Conservation (phyloP, 2,888 invertebrate species). For the Ganaspis brasiliensis region DNA sequence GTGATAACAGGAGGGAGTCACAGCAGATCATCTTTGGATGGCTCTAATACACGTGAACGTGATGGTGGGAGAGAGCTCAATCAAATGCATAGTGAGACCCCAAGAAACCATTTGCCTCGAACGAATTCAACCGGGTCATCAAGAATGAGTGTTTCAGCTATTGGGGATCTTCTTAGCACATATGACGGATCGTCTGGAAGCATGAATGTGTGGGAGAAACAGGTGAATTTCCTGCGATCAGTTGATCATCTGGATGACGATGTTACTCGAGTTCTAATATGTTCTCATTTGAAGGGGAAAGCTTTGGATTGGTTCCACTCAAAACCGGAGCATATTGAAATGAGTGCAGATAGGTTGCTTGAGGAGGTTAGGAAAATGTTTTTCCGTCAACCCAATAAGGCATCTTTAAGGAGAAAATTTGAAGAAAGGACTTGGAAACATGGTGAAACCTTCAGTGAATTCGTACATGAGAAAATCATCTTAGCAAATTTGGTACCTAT, state of each 20-base stretch:
- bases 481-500: constrained; percentile 52
- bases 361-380: constrained; percentile 54
- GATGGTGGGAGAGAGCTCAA: not conserved
- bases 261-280: constrained; percentile 48
- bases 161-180: constrained; percentile 52
- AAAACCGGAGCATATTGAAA: constrained; percentile 50
- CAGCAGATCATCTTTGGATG: not conserved
- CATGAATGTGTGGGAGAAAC: constrained; percentile 50
- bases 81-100: not conserved
- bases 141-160: constrained; percentile 46
- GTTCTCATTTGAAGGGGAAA: constrained; percentile 53
- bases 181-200: constrained; percentile 51
- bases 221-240: constrained; percentile 50
- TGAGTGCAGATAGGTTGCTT: constrained; percentile 51
- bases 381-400: constrained; percentile 48
- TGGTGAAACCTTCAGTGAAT: constrained; percentile 54
- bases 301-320: constrained; percentile 55
- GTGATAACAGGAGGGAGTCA: not conserved
- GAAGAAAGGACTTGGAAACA: constrained; percentile 53
- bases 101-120: not conserved
- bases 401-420: constrained; percentile 52
- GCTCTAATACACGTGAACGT: not conserved
- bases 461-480: constrained; percentile 56
- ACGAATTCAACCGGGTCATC: not conserved
- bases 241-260: constrained; percentile 54